A percentile compares a stretch with the other conserved stretches of the same genome.
Conservation (phyloP, 2,113 vertebrate genomes). For the Rattus rattus region DNA sequence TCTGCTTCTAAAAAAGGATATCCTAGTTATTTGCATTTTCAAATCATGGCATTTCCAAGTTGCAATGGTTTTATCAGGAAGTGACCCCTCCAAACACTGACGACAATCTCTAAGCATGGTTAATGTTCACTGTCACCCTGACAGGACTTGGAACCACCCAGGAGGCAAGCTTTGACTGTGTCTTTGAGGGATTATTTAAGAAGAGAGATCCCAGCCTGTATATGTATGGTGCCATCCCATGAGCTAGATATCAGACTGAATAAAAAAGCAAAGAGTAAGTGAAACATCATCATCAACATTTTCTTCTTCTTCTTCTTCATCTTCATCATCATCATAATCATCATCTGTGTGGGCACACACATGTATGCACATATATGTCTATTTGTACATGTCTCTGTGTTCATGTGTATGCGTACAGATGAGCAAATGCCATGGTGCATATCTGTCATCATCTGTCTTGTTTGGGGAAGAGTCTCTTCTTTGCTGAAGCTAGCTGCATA, state of each 20-base stretch:
- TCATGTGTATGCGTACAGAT: background rate
- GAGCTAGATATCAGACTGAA: background rate
- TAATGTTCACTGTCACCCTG: background rate
- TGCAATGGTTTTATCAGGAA: background rate
- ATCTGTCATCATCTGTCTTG: background rate
- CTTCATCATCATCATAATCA: background rate
- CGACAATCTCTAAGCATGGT: too few species aligned
- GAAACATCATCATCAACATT: background rate
- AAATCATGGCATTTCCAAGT: background rate
- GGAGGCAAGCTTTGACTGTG: background rate
- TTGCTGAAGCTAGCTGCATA: background rate
- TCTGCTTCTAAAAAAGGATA: background rate
- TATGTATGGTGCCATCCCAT: background rate
- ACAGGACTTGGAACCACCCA: background rate
- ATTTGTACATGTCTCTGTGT: background rate
- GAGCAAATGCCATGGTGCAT: background rate
- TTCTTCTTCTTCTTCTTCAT: background rate
- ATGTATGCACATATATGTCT: background rate
- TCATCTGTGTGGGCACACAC: too few species aligned
- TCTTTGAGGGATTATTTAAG: background rate
- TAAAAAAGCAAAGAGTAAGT: background rate
- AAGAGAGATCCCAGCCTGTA: background rate
- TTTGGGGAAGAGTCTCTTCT: too few species aligned
- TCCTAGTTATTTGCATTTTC: background rate
- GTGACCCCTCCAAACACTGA: background rate